A percentile compares a stretch with the other conserved stretches of the same genome.
Conservation (phyloP, 2,888 invertebrate species). For the Monopis laevigella region DNA sequence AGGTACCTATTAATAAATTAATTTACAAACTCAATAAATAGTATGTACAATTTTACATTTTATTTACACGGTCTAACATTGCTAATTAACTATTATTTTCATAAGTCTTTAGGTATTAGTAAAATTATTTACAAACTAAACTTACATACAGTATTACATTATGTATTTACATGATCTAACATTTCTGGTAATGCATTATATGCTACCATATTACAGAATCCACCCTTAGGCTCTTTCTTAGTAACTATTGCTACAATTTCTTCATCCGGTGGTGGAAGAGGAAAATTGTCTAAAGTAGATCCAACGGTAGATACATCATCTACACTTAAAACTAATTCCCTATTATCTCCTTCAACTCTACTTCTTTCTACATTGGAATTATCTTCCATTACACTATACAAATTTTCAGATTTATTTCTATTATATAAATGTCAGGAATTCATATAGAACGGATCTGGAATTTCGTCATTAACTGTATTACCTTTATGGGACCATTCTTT, state of each 20-base stretch:
- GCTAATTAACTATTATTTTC: too few relatives aligned
- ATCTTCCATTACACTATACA: slow-evolving; percentile 68
- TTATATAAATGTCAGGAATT: slow-evolving; percentile 79
- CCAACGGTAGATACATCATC: slow-evolving; percentile 51
- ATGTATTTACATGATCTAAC: slow-evolving; percentile 52
- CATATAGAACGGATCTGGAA: slow-evolving; percentile 73
- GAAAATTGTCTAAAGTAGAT: slow-evolving; percentile 42
- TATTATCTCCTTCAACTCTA: slow-evolving; percentile 59
- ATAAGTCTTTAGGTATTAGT: too few relatives aligned
- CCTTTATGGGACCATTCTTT: slow-evolving; percentile 70
- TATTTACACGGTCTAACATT: too few relatives aligned
- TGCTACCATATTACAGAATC: slow-evolving; percentile 60
- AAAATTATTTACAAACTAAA: slow-evolving; percentile 2
- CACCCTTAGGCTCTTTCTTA: slow-evolving; percentile 54
- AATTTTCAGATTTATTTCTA: slow-evolving; percentile 61
- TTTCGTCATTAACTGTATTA: slow-evolving; percentile 73
- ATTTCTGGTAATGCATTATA: slow-evolving; percentile 62
- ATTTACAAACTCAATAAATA: too few relatives aligned
- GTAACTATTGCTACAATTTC: slow-evolving; percentile 62
- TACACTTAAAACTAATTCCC: slow-evolving; percentile 58
- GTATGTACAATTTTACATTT: too few relatives aligned
- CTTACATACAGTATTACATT: slow-evolving; percentile 12
- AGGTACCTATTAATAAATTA: too few relatives aligned
- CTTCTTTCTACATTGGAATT: slow-evolving; percentile 48
- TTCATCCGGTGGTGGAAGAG: slow-evolving; percentile 49